Base-by-base conservation (phyloP, 2,888 invertebrate genomes). In the Schizotus pectinicornis region DNA sequence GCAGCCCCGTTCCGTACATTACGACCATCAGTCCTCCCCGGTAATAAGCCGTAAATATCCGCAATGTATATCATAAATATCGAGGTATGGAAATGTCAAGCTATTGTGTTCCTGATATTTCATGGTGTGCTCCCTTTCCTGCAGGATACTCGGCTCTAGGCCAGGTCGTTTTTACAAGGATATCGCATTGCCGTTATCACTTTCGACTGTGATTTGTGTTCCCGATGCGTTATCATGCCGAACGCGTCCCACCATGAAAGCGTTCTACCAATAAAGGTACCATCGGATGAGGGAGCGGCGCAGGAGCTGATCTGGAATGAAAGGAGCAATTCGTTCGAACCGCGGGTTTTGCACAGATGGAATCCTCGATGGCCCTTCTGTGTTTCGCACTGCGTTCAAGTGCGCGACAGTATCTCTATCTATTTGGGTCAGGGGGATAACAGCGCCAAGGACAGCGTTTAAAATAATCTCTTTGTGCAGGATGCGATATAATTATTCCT, bases 51-150 rank as follows among this genome's bases (percentile, higher is more conserved):
- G 41, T 54, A 54, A 56, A 56, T 56, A 56, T 49, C 55, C 49
- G 9, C 33, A 41, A 47, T 54, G 47, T 54, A 34, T 48, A 12
- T 36, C 49, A 49, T 56, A 49, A 56, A 56, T 56, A 56, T 49
- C 11, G 32, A 30, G 43, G 42, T 37, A 56, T 48, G 48, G 55
- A 48, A 49, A 49, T 48, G 55, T 56, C 55, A 56, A 2, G 14
- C 49, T 39, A 42, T 48, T 56, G 55, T 56, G 39, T 43, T 39
- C 46, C 13, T 12, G 45, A 45, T 53, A 45, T 53, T 45, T 53
- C 55, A 56, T n/a, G 9, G 49, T 14, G 36, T 48, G 39, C 42
- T 56, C 46, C 35, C 22, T 53, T 46, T 53, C 55, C 55, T 56
- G 42, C 36, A 49, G 42, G 49, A 43, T 43, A 38, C 43, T 11